phyloP scores from a whole-genome alignment of 2,797 vertebrate species.

The Enteromius radiatus region DNA sequence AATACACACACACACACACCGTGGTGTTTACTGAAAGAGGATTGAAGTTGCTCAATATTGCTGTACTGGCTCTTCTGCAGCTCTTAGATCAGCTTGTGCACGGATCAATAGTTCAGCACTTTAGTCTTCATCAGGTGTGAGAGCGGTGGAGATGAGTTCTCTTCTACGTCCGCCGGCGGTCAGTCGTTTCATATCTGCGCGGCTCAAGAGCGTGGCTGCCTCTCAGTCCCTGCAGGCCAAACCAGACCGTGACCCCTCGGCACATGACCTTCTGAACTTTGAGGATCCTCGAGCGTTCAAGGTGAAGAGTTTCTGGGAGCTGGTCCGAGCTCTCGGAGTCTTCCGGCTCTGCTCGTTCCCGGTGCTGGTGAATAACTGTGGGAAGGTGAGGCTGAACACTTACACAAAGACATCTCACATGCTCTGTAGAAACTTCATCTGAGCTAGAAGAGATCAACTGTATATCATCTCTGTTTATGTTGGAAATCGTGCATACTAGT shows the following conservation, averaged over 20 bases:
- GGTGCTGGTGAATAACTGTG: constrained; percentile 80
- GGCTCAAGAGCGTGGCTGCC: constrained; percentile 55
- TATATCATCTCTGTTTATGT: neutral
- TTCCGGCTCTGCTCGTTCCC: constrained; percentile 85
- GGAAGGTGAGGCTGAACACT: constrained; percentile 74
- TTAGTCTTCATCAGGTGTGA: too few relatives aligned
- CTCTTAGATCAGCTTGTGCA: neutral
- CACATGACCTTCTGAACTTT: constrained; percentile 70
- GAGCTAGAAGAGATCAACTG: neutral
- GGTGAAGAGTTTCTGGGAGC: constrained; percentile 81
- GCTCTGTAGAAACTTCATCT: neutral
- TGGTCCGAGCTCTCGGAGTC: constrained; percentile 80
- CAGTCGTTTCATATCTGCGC: constrained; percentile 57
- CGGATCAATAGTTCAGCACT: constrained; percentile 2
- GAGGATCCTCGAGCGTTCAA: constrained; percentile 82
- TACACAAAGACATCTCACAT: neutral
- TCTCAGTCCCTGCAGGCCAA: constrained; percentile 45
- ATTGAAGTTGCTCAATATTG: neutral
- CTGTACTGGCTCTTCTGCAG: neutral
- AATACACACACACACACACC: neutral
- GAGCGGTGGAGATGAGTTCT: constrained; percentile 53
- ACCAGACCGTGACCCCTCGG: neutral
- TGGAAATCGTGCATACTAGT: neutral
- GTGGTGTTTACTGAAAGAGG: neutral
- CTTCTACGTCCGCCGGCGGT: constrained; percentile 53